Evolutionary conservation across 2,888 invertebrate species (phyloP), one percentile per base, ranked within the genome.

Genomic region (Penaeus monodon): DNA sequence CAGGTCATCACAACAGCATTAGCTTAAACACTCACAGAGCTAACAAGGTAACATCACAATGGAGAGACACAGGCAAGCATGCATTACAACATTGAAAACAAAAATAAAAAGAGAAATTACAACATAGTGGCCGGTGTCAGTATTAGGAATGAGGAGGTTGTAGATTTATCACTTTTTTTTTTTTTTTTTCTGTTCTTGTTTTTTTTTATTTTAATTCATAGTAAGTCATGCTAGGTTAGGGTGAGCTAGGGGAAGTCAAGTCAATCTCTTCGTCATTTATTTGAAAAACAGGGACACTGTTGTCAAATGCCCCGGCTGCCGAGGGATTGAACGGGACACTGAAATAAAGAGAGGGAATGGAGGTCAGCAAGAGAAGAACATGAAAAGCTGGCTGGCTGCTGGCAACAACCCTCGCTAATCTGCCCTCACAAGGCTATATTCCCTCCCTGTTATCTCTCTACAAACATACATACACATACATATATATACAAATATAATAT

Each of bases 301-400:
- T 86, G 81, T 88, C 86, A 83, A 88, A 86, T 38, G 84, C 86
- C 68, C 88, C 88, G 27, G 79, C 86, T 33, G 88, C 86, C 65
- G 88, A 86, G 81, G 88, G 88, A 80, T 88, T 88, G 86, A 88
- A 88, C 73, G 88, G 88, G 76, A 88, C 86, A 83, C 88, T 88
- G 88, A 83, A 88, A 88, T 57, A 63, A 87, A 88, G 85, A 85
- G 70, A 85, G 82, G 78, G 57, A 57, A 57, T 20, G 57, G 57
- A 57, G 57, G 57, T 57, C 57, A 57, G 57, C 57, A 57, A 57
- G 57, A 57, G 57, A 57, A 57, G 57, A 57, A 57, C 57, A 57
- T 57, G 57, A 17, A 57, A 57, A 17, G 57, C 57, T 57, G 57
- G 57, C 57, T 57, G 57, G 57, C 57, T 57, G 66, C n/a, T 77